phyloP scores from a whole-genome alignment of 2,797 vertebrate genomes.

The Anguilla megastoma region DNA sequence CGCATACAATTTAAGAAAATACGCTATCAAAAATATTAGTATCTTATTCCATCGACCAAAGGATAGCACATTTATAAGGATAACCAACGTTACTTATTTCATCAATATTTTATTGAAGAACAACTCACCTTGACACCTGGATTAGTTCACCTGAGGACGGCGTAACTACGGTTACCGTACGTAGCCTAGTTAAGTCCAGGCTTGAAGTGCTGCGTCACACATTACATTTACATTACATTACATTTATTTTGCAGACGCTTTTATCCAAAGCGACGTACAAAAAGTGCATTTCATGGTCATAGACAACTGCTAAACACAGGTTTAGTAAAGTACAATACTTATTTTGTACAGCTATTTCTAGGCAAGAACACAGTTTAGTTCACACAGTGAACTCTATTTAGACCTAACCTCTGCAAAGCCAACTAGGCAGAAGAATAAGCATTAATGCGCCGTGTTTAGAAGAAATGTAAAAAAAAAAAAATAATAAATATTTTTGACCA shows the following conservation, averaged over 20 bases:
- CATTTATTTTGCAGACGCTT: no score
- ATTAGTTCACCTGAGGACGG: not conserved
- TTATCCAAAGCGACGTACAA: no score
- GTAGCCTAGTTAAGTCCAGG: not conserved
- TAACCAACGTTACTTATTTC: not conserved
- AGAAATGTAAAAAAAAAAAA: not conserved
- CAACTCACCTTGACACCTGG: not conserved
- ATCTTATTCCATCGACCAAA: not conserved
- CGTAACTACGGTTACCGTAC: not conserved
- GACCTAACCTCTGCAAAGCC: no score
- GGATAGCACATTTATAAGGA: not conserved
- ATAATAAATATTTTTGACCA: no score
- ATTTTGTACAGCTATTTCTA: no score
- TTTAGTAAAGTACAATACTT: no score
- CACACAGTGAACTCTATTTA: no score
- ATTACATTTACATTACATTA: no score
- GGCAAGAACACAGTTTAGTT: no score
- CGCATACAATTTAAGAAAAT: not conserved
- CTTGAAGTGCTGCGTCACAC: not conserved
- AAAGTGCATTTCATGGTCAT: no score
- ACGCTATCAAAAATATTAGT: not conserved
- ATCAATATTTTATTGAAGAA: not conserved
- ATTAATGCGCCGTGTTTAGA: not conserved
- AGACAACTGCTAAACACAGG: no score
- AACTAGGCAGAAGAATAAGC: no score